Conservation (phyloP, 2,888 invertebrate species). For the Parnassius smintheus region DNA sequence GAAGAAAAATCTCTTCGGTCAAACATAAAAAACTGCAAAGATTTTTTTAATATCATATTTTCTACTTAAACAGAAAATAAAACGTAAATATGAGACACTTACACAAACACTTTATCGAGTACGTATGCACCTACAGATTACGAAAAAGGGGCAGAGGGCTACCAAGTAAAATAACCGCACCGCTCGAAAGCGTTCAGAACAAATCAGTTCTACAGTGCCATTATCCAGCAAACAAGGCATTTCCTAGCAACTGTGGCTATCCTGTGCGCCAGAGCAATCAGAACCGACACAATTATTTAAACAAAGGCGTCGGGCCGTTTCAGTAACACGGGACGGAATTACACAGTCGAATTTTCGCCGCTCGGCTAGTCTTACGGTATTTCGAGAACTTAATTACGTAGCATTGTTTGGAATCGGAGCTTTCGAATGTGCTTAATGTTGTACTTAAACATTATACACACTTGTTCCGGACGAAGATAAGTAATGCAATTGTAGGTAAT, state of each 20-base stretch:
- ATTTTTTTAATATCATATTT: too few species aligned
- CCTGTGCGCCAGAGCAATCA: slow-evolving; percentile 21
- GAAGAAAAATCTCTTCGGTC: too few species aligned
- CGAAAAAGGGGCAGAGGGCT: background rate
- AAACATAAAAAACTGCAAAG: too few species aligned
- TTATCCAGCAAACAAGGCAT: slow-evolving; percentile 19
- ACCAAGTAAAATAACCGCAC: background rate
- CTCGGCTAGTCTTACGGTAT: background rate
- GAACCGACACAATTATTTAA: slow-evolving; percentile 19
- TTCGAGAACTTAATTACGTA: too few species aligned
- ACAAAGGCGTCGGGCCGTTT: slow-evolving; percentile 20
- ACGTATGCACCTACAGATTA: too few species aligned
- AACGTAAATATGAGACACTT: background rate
- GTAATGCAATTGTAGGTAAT: too few species aligned
- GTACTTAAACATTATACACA: too few species aligned
- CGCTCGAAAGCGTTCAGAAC: slow-evolving; percentile 5
- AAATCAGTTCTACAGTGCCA: slow-evolving; percentile 12
- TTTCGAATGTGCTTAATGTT: slow-evolving; percentile 1
- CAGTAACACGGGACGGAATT: too few species aligned
- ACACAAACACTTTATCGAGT: background rate
- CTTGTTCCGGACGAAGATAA: too few species aligned
- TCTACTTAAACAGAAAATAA: too few species aligned
- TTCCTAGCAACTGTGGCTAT: slow-evolving; percentile 10
- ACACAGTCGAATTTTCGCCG: slow-evolving; percentile 7
- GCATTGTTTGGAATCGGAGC: slow-evolving; percentile 2